These are phyloP conservation scores for Fregetta grallaria DNA, from an alignment of 2,113 vertebrate species.

Conservation along the genomic window DNA sequence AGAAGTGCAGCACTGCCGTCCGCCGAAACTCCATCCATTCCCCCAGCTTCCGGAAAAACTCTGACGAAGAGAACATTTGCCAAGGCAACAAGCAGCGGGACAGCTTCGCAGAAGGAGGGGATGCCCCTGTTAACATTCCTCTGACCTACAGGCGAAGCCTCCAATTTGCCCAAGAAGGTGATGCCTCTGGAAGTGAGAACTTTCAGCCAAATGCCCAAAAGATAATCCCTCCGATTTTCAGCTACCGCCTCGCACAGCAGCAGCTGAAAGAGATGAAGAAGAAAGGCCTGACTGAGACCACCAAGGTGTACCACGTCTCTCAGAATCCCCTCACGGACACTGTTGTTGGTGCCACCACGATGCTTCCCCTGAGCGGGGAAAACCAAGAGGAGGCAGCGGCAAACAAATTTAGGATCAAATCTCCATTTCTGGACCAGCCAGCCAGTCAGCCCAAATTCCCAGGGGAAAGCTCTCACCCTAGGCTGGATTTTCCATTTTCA, in stretches of 20 bases:
- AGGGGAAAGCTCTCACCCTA: conserved; percentile 71
- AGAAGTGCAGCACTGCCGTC: conserved; percentile 78
- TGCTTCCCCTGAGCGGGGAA: conserved; percentile 62
- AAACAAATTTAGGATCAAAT: conserved; percentile 79
- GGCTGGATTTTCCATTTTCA: conserved; percentile 64
- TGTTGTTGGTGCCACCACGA: conserved; percentile 72
- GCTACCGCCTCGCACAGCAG: conserved; percentile 94
- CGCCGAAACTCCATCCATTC: conserved; percentile 80
- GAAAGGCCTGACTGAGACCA: conserved; percentile 90
- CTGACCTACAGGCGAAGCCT: conserved; percentile 73
- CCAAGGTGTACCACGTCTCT: conserved; percentile 92
- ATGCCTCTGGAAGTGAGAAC: conserved; percentile 72
- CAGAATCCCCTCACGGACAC: conserved; percentile 91
- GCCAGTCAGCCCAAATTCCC: conserved; percentile 7
- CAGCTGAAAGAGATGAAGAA: conserved; percentile 98
- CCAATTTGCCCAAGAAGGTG: conserved; percentile 65
- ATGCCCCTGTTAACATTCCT: conserved; percentile 64
- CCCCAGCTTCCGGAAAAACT: conserved; percentile 84
- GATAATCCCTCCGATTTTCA: conserved; percentile 90
- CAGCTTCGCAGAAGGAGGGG: conserved; percentile 81
- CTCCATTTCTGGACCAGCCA: conserved; percentile 77
- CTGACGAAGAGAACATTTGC: conserved; percentile 89
- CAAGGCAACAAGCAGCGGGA: conserved; percentile 82
- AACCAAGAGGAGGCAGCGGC: conserved; percentile 70
- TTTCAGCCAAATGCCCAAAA: conserved; percentile 85